Conservation (phyloP, 1,140 invertebrate genomes). For the Bombus cullumanus region DNA sequence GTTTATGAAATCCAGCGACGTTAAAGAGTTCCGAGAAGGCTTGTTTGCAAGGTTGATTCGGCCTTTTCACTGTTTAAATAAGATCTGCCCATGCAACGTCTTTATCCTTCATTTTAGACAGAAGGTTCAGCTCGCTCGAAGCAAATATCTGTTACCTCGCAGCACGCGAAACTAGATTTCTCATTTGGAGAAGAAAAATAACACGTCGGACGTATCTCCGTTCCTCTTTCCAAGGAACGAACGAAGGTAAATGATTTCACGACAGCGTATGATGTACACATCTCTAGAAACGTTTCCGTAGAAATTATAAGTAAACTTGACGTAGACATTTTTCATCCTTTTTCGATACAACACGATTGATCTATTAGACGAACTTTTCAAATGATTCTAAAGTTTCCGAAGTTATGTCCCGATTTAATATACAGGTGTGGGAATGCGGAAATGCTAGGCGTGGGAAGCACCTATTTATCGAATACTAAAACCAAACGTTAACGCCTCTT, state of each 20-base stretch:
- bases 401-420: no score
- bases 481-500: no score
- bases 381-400: no score
- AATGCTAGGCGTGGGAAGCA: no score
- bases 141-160: constrained; percentile 3
- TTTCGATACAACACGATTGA: background rate
- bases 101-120: constrained; percentile 12
- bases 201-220: background rate
- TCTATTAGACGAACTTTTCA: background rate
- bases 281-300: background rate
- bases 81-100: background rate
- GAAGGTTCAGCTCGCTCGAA: background rate
- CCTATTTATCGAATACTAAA: no score
- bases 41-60: background rate
- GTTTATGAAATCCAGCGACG: background rate
- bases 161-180: constrained; percentile 28
- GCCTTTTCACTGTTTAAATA: constrained; percentile 20
- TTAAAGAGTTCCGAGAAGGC: background rate
- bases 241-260: constrained; percentile 13
- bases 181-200: constrained; percentile 19
- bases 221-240: constrained; percentile 7
- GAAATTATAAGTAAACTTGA: background rate
- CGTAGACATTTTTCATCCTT: background rate
- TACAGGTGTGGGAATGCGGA: no score
- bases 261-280: background rate